A percentile compares a stretch with the other conserved stretches of the same genome.
phyloP scores from a whole-genome alignment of 64 coral and sea anemone genomes.

The Anthopleura sola region DNA sequence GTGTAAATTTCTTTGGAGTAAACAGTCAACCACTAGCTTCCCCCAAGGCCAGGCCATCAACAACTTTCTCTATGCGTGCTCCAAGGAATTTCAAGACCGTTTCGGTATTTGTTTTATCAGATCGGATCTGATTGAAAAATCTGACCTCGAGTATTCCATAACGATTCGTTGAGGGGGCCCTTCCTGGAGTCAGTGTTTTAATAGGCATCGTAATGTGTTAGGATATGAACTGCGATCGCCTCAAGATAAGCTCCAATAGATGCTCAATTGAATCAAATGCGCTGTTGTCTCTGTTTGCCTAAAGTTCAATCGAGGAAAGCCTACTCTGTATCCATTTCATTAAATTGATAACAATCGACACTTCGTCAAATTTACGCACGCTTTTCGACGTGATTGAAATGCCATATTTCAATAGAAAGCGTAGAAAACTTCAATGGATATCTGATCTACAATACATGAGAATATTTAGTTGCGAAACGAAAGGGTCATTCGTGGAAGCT shows the following conservation, averaged over 20 bases:
- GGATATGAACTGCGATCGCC: neutral
- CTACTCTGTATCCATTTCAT: neutral
- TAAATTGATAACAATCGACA: neutral
- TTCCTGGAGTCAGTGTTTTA: neutral
- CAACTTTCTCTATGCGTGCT: neutral
- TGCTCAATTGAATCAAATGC: neutral
- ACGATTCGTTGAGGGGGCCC: neutral
- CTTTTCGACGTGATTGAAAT: neutral
- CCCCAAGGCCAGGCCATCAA: neutral
- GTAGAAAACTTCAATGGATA: neutral
- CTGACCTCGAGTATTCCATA: neutral
- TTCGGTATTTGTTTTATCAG: neutral
- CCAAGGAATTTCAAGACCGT: neutral
- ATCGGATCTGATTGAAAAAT: conserved; percentile 4
- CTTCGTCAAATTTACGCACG: neutral
- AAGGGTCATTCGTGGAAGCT: too few relatives aligned
- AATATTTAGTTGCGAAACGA: neutral
- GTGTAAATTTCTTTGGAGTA: neutral
- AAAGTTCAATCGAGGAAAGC: neutral
- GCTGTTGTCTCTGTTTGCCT: neutral
- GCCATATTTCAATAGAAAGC: neutral
- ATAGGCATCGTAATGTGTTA: neutral
- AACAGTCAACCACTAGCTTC: neutral
- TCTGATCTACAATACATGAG: neutral
- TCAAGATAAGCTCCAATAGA: neutral